Conservation (phyloP, 2,888 invertebrate species). For the Drosophila vallismaia region DNA sequence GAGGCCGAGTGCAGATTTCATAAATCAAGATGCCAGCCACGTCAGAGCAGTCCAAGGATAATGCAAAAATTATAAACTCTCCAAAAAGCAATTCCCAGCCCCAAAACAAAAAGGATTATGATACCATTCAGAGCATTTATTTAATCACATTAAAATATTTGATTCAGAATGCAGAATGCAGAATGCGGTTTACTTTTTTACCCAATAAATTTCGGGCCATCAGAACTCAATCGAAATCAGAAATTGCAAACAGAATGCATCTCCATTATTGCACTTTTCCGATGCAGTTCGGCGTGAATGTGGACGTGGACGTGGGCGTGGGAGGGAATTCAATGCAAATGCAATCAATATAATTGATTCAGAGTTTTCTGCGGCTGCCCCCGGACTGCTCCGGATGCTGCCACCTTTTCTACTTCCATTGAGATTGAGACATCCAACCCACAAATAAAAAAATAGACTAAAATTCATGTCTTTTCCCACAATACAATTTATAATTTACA, state of each 20-base stretch:
- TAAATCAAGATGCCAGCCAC: conserved; percentile 42
- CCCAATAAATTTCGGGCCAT: conserved; percentile 40
- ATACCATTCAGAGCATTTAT: background rate
- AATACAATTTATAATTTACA: conserved; percentile 63
- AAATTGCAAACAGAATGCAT: conserved; percentile 73
- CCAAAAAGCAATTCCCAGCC: background rate
- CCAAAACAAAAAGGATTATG: background rate
- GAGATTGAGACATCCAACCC: conserved; percentile 22
- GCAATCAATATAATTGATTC: conserved; percentile 79
- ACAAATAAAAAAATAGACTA: conserved; percentile 8
- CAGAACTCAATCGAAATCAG: conserved; percentile 53
- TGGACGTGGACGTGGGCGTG: background rate
- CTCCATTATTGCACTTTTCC: conserved; percentile 66
- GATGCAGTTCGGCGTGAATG: background rate
- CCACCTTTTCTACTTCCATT: conserved; percentile 20
- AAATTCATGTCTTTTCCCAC: conserved; percentile 17
- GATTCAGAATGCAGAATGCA: background rate
- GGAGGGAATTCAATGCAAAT: conserved; percentile 56
- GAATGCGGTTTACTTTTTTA: background rate
- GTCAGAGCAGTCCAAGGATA: background rate
- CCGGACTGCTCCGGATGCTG: background rate
- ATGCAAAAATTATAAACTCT: background rate
- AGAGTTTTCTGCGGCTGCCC: conserved; percentile 17
- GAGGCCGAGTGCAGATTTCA: conserved; percentile 56
- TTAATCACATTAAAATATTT: conserved; percentile 16